Base-by-base conservation (phyloP, 1,140 invertebrate genomes). In the Macrosteles quadrilineatus region DNA sequence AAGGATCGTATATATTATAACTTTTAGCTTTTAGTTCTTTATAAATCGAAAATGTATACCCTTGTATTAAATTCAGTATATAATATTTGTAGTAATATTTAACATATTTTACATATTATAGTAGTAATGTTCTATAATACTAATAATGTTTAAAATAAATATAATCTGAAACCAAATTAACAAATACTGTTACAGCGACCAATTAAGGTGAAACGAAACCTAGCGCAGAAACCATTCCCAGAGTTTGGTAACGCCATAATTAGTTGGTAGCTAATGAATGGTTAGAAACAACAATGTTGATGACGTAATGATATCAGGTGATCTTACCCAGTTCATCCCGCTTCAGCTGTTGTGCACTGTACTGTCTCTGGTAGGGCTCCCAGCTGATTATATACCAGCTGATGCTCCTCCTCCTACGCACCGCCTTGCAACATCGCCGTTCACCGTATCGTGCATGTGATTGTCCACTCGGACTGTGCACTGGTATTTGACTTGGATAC, bases 391-490 rank as follows among this genome's bases (percentile, higher is more conserved):
- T 50, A 50, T 50, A 50, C 47, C 14, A 21, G 47, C 47, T 50
- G 47, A 50, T 50, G 47, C 47, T 50, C 47, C 47, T 19, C 6
- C 47, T 50, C 47, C 47, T 50, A 50, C 47, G 47, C 47, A 50
- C 21, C 17, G 36, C n/a, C 32, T 50, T 50, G 47, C 47, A 50
- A 9, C 36, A 40, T 50, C 47, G 4, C 47, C 32, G 4, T 36
- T 36, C 32, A 14, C 32, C 32, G 32, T 6, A 36, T 36, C 32
- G 32, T 36, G 32, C 4, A 36, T 36, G 32, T 36, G 32, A 36
- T 36, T 36, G 32, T 36, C 4, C 32, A 6, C 4, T 36, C n/a
- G 14, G 32, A 36, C 32, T 6, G 4, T 36, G 32, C n/a, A 36
- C 32, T 36, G 14, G 4, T 36, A 36, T 36, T 36, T 36, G 32